Evolutionary conservation across 2,797 vertebrate genomes (phyloP), one percentile per base, ranked within the genome.

Genomic region (Lutjanus argentimaculatus): DNA sequence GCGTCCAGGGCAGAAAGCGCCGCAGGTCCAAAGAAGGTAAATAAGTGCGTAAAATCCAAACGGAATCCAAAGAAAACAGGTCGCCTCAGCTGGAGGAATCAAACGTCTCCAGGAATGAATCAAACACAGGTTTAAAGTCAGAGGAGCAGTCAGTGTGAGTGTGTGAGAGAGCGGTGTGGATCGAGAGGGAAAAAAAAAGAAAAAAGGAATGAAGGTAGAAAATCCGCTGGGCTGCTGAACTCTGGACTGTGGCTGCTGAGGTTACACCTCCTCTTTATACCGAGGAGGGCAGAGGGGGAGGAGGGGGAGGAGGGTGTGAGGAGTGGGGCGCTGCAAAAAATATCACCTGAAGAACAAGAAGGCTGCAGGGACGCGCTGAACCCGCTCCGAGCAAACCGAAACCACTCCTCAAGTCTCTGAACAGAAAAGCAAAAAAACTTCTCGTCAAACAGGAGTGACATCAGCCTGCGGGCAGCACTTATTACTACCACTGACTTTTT

Each of bases 201-300:
- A 2, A 42, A 43, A 53, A 7, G 1, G 7, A n/a, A 19, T 0
- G 2, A 8, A 53, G 12, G 19, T 2, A 10, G n/a, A 8, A 56
- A 21, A 16, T 68, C 70, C 73, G 43, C 67, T 66, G 0, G 0
- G 68, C 58, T n/a, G 65, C 67, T 92, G 80, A 48, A 90, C 87
- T 92, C 68, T 89, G 79, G 83, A 92, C 88, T 89, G 87, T 0
- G 0, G 79, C 61, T 1, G 59, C 73, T 14, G 68, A 36, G 2
- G 43, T 17, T 4, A 1, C 58, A 58, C 72, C 74, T 59, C 19
- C 0, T 7, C 16, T 86, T 89, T 92, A 93, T 89, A 86, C 19
- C 0, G 8, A 17, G 2, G 6, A 2, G 57, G 8, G 62, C 4
- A 6, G 25, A 4, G 9, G 69, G n/a, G 4, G 68, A 1, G 63